Evolutionary conservation across 2,797 vertebrate genomes (phyloP).

Genomic region (Numenius phaeopus): DNA sequence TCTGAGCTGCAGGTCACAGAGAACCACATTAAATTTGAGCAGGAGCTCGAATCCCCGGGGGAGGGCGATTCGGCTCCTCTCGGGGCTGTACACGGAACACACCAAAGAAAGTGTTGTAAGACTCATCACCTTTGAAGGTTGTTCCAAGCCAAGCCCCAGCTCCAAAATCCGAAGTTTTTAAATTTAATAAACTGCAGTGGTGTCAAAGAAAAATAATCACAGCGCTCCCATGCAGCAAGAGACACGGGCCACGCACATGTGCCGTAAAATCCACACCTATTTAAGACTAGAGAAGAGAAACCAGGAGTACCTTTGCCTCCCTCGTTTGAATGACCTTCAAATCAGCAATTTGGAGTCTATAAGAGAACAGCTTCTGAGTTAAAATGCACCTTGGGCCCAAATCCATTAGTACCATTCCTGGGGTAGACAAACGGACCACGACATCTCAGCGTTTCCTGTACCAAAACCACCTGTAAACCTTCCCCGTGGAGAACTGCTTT

Average conservation of each 20-base stretch:
- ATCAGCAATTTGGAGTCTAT: not conserved
- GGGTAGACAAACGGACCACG: accelerated
- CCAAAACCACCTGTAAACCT: not conserved
- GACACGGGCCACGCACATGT: accelerated
- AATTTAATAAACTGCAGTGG: accelerated
- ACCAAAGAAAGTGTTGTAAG: not conserved
- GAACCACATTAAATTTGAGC: too few species aligned
- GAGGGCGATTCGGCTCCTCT: not conserved
- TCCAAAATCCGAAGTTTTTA: not conserved
- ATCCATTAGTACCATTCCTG: not conserved
- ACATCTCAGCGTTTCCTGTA: not conserved
- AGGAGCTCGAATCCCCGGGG: not conserved
- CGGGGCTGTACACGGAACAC: not conserved
- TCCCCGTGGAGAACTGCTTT: not conserved
- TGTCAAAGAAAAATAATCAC: not conserved
- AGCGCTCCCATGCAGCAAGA: not conserved
- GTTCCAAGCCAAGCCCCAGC: not conserved
- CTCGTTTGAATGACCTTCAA: accelerated
- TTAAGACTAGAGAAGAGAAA: not conserved
- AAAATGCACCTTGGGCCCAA: not conserved
- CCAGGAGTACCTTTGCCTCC: not conserved
- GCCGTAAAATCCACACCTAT: not conserved
- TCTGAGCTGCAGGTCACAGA: not conserved
- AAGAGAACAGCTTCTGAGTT: not conserved
- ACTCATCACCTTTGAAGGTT: not conserved